Percentiles rank a stretch among this genome's conserved stretches.
These are phyloP conservation scores for Trachymyrmex cornetzi DNA, from an alignment of 1,140 invertebrate genomes.

Conservation along the genomic window DNA sequence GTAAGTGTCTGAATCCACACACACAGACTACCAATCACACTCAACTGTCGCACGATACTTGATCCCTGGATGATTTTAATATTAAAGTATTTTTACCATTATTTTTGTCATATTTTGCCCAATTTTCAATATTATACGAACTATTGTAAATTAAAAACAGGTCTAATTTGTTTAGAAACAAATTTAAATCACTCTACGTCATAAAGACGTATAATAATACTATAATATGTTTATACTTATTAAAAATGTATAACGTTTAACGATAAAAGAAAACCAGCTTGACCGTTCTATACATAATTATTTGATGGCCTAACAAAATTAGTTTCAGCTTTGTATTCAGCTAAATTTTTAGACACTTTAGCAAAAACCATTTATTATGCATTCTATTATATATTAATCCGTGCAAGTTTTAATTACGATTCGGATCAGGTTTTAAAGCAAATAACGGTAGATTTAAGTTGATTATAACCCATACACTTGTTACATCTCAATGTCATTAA, in stretches of 20 bases:
- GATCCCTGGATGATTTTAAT: slow-evolving; percentile 13
- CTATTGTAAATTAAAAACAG: not conserved
- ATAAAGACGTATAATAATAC: not conserved
- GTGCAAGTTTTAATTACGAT: not conserved
- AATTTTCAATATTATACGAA: slow-evolving; percentile 19
- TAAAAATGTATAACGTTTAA: slow-evolving; percentile 5
- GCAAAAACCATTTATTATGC: too few relatives aligned
- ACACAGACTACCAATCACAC: not conserved
- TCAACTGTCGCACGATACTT: not conserved
- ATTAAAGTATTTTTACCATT: not conserved
- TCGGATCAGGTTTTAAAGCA: not conserved
- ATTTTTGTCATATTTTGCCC: not conserved
- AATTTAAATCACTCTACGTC: not conserved
- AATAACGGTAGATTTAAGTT: not conserved
- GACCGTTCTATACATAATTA: too few relatives aligned
- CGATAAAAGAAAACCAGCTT: too few relatives aligned
- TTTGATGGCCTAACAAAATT: too few relatives aligned
- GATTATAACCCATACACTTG: not conserved
- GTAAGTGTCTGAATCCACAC: not conserved
- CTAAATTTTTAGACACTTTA: too few relatives aligned
- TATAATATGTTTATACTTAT: not conserved
- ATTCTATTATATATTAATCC: not conserved
- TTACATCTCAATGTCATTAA: slow-evolving; percentile 13
- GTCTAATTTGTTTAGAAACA: not conserved
- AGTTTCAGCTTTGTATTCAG: too few relatives aligned